phyloP scores from a whole-genome alignment of 2,797 vertebrate genomes.

The Catostomus latipinnis region DNA sequence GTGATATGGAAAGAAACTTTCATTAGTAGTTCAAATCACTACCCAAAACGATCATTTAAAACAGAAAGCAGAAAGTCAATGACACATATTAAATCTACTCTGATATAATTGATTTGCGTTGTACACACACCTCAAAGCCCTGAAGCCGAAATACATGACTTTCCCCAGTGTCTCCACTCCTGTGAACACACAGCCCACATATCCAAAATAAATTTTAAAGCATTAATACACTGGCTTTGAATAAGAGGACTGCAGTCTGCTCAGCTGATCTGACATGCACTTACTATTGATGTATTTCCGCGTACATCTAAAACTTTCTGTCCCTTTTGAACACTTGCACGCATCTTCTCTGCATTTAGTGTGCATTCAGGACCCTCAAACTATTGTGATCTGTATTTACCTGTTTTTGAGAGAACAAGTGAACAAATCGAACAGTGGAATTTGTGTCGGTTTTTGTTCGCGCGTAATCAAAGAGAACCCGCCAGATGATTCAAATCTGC shows the following conservation, averaged over 20 bases:
- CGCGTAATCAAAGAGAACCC: neutral
- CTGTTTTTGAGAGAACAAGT: neutral
- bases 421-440: neutral
- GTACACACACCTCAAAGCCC: constrained; percentile 83
- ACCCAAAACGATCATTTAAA: neutral
- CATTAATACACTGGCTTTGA: neutral
- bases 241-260: neutral
- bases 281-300: constrained; percentile 67
- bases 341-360: constrained; percentile 86
- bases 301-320: constrained; percentile 74
- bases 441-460: too few species aligned
- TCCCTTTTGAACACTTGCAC: constrained; percentile 76
- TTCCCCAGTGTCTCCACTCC: constrained; percentile 90
- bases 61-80: neutral
- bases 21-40: neutral
- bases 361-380: constrained; percentile 89
- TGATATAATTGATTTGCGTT: neutral
- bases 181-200: constrained; percentile 72
- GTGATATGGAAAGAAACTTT: neutral
- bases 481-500: constrained; percentile 54
- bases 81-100: neutral
- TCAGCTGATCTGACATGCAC: constrained; percentile 1
- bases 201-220: neutral
- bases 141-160: constrained; percentile 89
- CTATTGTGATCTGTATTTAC: constrained; percentile 73